A percentile compares a stretch with the other conserved stretches of the same genome.
phyloP scores from a whole-genome alignment of 2,888 invertebrate species.

The Endomychus coccineus region DNA sequence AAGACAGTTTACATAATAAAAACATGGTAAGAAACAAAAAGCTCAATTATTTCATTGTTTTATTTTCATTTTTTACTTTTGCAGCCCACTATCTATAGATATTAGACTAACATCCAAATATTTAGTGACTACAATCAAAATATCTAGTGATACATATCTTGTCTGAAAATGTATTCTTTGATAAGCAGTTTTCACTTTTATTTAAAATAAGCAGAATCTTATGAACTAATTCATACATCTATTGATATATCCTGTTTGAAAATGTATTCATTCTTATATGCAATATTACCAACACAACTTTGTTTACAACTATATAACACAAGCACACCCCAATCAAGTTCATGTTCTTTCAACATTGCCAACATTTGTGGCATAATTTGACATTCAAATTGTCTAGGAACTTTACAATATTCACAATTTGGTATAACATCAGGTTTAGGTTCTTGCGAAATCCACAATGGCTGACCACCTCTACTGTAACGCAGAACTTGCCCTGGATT shows the following conservation, averaged over 20 bases:
- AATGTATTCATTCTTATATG: slow-evolving; percentile 71
- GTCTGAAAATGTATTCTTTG: too few species aligned
- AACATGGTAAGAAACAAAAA: too few species aligned
- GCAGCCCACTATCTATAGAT: too few species aligned
- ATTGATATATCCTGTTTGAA: slow-evolving; percentile 73
- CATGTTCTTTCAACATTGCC: slow-evolving; percentile 35
- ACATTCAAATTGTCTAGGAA: slow-evolving; percentile 80
- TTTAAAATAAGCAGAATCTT: too few species aligned
- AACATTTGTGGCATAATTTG: slow-evolving; percentile 51
- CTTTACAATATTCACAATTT: slow-evolving; percentile 65
- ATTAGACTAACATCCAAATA: too few species aligned
- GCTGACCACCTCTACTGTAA: slow-evolving; percentile 69
- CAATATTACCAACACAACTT: slow-evolving; percentile 46
- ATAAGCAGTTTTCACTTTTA: too few species aligned
- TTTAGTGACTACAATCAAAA: too few species aligned
- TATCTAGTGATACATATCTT: too few species aligned
- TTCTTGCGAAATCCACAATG: slow-evolving; percentile 75
- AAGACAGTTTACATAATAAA: too few species aligned
- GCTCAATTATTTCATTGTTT: too few species aligned
- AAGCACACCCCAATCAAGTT: slow-evolving; percentile 85
- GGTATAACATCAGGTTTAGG: slow-evolving; percentile 55
- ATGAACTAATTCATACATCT: too few species aligned
- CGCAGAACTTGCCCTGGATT: slow-evolving; percentile 76
- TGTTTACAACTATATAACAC: slow-evolving; percentile 76
- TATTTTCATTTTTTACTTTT: too few species aligned